These are phyloP conservation scores for Perizoma affinitatum DNA, from an alignment of 2,888 invertebrate genomes.

Conservation along the genomic window DNA sequence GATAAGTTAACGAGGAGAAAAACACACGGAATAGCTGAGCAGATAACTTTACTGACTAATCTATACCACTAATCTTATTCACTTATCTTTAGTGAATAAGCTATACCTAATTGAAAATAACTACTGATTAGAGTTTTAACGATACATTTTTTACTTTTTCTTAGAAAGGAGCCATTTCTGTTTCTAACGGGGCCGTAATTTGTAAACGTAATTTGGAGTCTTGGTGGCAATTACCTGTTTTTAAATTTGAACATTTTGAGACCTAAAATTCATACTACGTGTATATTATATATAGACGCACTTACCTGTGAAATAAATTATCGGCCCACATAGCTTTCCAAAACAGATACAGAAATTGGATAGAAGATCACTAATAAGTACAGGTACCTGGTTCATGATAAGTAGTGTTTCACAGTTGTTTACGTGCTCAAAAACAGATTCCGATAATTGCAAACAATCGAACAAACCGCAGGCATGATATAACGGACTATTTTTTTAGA, in stretches of 20 bases:
- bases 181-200: constrained; percentile 37
- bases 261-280: background rate
- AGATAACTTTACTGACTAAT: too few species aligned
- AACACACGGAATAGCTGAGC: background rate
- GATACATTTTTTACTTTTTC: too few species aligned
- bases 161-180: constrained; percentile 35
- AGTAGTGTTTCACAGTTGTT: constrained; percentile 53
- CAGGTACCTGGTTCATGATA: constrained; percentile 37
- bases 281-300: too few species aligned
- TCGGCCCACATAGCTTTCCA: constrained; percentile 50
- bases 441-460: constrained; percentile 62
- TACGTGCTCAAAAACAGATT: constrained; percentile 45
- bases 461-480: constrained; percentile 59
- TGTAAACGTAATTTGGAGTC: constrained; percentile 26
- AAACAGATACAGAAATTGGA: constrained; percentile 38
- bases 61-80: too few species aligned
- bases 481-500: constrained; percentile 63
- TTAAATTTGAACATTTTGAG: background rate
- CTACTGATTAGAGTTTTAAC: too few species aligned
- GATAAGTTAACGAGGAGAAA: background rate
- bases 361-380: background rate
- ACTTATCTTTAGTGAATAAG: too few species aligned
- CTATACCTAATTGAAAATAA: too few species aligned
- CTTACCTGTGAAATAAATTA: constrained; percentile 8
- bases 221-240: constrained; percentile 8